Evolutionary conservation across 2,888 invertebrate species (phyloP), one percentile per base, ranked within the genome.

Genomic region (Luperina nickerlii): DNA sequence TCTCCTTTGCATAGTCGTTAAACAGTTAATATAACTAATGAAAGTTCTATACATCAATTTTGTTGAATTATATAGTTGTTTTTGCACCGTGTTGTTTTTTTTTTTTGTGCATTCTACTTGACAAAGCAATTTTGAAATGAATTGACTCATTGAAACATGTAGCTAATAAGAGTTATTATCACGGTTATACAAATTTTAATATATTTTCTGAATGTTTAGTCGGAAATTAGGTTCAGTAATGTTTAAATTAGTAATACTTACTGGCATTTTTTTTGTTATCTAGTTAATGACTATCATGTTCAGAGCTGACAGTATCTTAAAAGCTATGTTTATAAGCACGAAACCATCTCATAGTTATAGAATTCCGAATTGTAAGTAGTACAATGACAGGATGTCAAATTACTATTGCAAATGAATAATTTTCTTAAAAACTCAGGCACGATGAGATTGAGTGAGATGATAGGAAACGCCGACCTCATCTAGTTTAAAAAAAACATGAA

Each of bases 101-200:
- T 81, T 67, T 87, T 78, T 77, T 60, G 75, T 86, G 73, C 70
- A 86, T 76, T 76, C 54, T 65, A 69, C 54, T 68, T 76, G 74
- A 74, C 67, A 74, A n/a, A 67, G 48, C 48, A 51, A 15, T 78
- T 70, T 71, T 70, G n/a, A 66, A 72, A 78, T 83, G 51, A 84
- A 78, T 54, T 82, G 62, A 67, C 76, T 68, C 74, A 78, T 69
- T 83, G 72, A 78, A 81, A 76, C 71, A 71, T 45, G 38, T 78
- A 84, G 62, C 11, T 51, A 38, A 45, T 86, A 73, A 86, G 68
- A 71, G n/a, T 76, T 74, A 80, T 79, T 85, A 74, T 87, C 76
- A 79, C 78, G 65, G 74, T 72, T 82, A 67, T 73, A 75, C 73
- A 73, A 83, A 76, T 73, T 77, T 81, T 82, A 78, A 87, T 86